A percentile compares a stretch with the other conserved stretches of the same genome.
Conservation (phyloP, 2,113 vertebrate genomes). For the Aegotheles bennettii region DNA sequence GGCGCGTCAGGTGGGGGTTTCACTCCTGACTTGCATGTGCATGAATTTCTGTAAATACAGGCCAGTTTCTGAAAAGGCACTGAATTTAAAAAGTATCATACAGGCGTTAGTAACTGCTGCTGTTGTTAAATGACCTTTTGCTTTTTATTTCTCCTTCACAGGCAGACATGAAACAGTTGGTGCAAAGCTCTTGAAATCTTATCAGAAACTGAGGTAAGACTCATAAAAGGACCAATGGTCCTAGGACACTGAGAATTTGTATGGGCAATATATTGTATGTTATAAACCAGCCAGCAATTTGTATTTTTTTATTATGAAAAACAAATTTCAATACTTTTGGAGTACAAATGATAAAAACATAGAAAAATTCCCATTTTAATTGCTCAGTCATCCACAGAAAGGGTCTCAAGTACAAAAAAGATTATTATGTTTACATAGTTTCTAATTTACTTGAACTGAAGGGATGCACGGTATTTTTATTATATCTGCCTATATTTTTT, state of each 20-base stretch:
- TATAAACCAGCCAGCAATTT: background rate
- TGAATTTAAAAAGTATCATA: background rate
- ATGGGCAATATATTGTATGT: background rate
- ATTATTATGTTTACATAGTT: background rate
- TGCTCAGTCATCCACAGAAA: background rate
- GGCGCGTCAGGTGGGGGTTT: background rate
- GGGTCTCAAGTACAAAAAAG: background rate
- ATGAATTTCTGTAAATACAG: background rate
- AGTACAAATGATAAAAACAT: background rate
- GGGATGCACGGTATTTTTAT: background rate
- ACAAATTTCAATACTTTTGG: background rate
- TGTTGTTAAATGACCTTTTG: background rate
- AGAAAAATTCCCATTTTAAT: background rate
- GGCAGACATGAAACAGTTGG: slow-evolving; percentile 81
- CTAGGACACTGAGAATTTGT: background rate
- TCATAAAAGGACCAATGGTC: background rate
- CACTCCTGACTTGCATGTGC: background rate
- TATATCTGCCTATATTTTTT: background rate
- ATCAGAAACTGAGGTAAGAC: slow-evolving; percentile 79
- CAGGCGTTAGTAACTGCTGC: background rate
- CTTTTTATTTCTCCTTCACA: slow-evolving; percentile 53
- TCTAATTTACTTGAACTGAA: background rate
- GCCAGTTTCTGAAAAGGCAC: background rate
- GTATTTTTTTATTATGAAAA: background rate
- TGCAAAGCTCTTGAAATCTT: slow-evolving; percentile 82